A percentile compares a stretch with the other conserved stretches of the same genome.
phyloP scores from a whole-genome alignment of 2,113 vertebrate genomes.

The Condylura cristata region DNA sequence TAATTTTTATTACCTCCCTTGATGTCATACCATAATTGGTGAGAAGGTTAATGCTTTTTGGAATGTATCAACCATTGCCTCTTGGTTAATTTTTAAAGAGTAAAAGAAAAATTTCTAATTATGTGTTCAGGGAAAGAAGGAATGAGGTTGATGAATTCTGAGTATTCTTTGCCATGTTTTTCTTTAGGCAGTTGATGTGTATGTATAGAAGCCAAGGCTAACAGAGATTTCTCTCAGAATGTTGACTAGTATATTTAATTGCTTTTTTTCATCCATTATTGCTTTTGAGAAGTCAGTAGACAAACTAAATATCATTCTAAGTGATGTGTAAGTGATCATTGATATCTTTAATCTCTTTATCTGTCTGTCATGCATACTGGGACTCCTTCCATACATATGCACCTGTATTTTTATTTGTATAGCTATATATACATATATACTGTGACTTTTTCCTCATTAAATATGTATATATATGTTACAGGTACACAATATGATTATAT shows the following conservation, averaged over 20 bases:
- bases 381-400: not conserved
- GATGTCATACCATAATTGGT: not conserved
- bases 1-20: not conserved
- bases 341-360: constrained; percentile 6
- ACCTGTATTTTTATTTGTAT: not conserved
- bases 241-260: not conserved
- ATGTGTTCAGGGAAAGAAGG: not conserved
- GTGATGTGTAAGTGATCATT: not conserved
- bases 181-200: not conserved
- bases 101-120: not conserved
- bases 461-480: not conserved
- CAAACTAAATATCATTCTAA: not conserved
- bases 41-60: not conserved
- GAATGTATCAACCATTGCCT: not conserved
- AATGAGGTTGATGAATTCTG: not conserved
- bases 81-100: not conserved
- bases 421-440: not conserved
- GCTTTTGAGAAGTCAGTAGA: constrained; percentile 22
- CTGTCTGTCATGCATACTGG: not conserved
- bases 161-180: not conserved
- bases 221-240: not conserved
- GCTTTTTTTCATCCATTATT: not conserved
- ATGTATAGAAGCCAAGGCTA: not conserved
- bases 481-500: too few relatives aligned
- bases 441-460: too few relatives aligned